These are phyloP conservation scores for Prionace glauca DNA, from an alignment of 2,797 vertebrate genomes.

Conservation along the genomic window DNA sequence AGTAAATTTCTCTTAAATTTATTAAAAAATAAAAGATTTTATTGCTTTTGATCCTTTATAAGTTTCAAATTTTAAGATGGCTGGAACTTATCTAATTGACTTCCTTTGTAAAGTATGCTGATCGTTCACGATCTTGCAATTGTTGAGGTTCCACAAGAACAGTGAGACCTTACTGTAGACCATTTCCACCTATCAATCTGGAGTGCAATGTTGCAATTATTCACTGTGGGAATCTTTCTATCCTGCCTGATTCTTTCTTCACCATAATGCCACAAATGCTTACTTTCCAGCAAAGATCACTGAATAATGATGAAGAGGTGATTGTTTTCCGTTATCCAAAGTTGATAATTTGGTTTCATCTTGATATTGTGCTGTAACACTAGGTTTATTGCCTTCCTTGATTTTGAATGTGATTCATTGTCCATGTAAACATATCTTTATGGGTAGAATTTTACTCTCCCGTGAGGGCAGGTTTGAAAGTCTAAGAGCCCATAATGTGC, in stretches of 20 bases:
- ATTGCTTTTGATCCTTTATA: too few species aligned
- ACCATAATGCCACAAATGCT: neutral
- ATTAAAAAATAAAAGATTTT: too few species aligned
- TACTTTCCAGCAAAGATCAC: neutral
- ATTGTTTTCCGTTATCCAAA: neutral
- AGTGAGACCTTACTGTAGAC: too few species aligned
- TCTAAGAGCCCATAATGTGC: too few species aligned
- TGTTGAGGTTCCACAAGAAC: too few species aligned
- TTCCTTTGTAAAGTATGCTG: too few species aligned
- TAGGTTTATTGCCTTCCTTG: neutral
- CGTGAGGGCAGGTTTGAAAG: too few species aligned
- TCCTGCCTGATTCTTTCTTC: neutral
- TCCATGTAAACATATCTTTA: neutral
- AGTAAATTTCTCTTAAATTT: too few species aligned
- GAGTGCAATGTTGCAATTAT: neutral
- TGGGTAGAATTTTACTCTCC: neutral
- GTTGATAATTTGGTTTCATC: neutral
- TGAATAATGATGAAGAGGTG: neutral
- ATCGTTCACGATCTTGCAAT: too few species aligned
- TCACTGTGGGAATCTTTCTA: neutral
- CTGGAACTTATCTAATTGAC: too few species aligned
- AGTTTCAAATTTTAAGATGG: too few species aligned
- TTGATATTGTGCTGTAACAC: neutral
- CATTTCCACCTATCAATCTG: neutral
- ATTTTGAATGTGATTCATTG: neutral